Conservation (phyloP, 2,113 vertebrate species). For the Neogale vison region DNA sequence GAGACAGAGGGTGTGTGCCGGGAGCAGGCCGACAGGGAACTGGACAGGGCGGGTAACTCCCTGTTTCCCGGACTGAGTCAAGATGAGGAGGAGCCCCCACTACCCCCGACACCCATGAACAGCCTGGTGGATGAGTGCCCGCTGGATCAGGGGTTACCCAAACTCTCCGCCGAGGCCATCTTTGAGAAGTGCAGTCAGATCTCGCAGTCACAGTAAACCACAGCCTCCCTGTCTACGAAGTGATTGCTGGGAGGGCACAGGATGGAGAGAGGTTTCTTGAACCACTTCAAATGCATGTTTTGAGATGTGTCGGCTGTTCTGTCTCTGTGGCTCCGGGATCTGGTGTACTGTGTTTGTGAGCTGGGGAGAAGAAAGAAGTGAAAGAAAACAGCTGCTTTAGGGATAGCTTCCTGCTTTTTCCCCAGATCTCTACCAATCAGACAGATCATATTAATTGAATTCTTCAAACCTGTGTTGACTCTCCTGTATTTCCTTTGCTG, state of each 20-base stretch:
- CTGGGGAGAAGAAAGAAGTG: background rate
- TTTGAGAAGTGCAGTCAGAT: slow-evolving; percentile 90
- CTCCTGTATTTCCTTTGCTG: background rate
- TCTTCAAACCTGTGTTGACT: slow-evolving; percentile 44
- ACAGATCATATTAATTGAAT: slow-evolving; percentile 29
- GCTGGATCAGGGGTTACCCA: slow-evolving; percentile 89
- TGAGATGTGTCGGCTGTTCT: background rate
- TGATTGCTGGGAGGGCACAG: slow-evolving; percentile 16
- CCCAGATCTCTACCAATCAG: background rate
- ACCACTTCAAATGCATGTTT: slow-evolving; percentile 59
- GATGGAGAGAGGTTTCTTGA: background rate
- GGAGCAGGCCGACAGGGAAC: slow-evolving; percentile 56
- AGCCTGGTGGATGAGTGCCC: slow-evolving; percentile 97
- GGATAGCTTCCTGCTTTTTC: slow-evolving; percentile 9
- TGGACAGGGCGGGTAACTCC: slow-evolving; percentile 43
- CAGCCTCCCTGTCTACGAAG: slow-evolving; percentile 50
- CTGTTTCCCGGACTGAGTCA: slow-evolving; percentile 66
- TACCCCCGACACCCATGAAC: slow-evolving; percentile 96
- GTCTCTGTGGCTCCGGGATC: background rate
- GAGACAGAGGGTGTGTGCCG: background rate
- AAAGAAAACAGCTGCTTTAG: slow-evolving; percentile 37
- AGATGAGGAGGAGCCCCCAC: slow-evolving; percentile 86
- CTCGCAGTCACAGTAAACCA: slow-evolving; percentile 52
- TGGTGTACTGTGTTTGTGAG: background rate
- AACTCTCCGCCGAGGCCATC: slow-evolving; percentile 88